These are phyloP conservation scores for Odocoileus hemionus DNA, from an alignment of 2,113 vertebrate species.

Conservation along the genomic window DNA sequence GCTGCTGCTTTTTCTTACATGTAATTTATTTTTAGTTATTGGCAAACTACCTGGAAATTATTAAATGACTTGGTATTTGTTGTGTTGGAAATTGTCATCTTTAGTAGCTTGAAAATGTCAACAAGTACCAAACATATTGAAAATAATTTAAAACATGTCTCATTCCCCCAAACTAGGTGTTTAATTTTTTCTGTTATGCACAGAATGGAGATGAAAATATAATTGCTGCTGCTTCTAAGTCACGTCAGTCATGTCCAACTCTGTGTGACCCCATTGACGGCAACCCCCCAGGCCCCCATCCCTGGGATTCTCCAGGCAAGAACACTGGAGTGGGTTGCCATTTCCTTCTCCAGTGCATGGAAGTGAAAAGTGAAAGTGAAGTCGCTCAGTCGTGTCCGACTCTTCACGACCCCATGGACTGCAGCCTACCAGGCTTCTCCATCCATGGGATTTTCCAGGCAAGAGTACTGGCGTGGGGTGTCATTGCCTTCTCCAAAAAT, in stretches of 20 bases:
- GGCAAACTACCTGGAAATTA: background rate
- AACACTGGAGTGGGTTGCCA: no score
- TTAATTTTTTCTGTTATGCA: background rate
- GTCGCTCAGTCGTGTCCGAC: no score
- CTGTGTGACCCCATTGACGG: no score
- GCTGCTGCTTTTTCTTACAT: background rate
- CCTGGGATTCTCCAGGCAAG: no score
- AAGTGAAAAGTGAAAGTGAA: no score
- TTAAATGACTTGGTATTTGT: background rate
- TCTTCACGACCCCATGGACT: no score
- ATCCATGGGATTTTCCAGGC: no score
- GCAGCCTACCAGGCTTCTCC: no score
- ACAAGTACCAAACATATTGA: background rate
- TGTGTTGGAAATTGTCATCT: background rate
- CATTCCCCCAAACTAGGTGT: background rate
- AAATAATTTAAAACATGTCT: background rate
- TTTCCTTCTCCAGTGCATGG: no score
- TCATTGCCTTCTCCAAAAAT: background rate
- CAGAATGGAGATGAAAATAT: background rate
- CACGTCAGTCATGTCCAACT: no score
- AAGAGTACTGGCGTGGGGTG: no score
- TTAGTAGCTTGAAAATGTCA: conserved; percentile 16
- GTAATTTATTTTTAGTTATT: background rate
- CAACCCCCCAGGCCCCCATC: no score
- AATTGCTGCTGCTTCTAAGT: background rate